Evolutionary conservation across 1,140 invertebrate genomes (phyloP).

Genomic region (Rhizoglyphus robini): DNA sequence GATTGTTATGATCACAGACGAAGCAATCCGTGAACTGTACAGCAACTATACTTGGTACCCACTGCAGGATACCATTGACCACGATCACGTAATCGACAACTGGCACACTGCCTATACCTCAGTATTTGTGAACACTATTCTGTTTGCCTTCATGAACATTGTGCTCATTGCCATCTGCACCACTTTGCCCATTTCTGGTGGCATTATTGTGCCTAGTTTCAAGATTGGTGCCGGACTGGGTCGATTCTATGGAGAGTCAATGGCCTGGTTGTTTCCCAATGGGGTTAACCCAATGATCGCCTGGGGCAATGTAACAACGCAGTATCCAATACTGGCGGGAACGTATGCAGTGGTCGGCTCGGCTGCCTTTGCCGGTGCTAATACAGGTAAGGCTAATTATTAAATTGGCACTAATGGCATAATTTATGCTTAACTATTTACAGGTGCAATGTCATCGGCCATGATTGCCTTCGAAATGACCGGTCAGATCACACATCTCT

Average conservation of each 20-base stretch:
- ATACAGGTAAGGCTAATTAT: too few species aligned
- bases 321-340: constrained; percentile 57
- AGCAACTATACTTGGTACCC: constrained; percentile 89
- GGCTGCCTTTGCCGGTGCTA: constrained; percentile 31
- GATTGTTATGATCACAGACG: background rate
- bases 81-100: constrained; percentile 65
- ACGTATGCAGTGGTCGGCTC: constrained; percentile 41
- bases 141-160: constrained; percentile 63
- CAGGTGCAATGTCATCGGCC: constrained; percentile 91
- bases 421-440: too few species aligned
- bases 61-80: constrained; percentile 58
- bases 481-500: constrained; percentile 87
- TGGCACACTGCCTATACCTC: constrained; percentile 72
- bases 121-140: constrained; percentile 67
- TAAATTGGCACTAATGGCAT: too few species aligned
- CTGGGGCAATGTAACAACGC: too few species aligned
- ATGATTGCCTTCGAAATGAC: constrained; percentile 98
- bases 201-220: constrained; percentile 71
- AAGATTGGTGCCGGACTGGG: constrained; percentile 83
- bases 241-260: constrained; percentile 64
- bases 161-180: constrained; percentile 68
- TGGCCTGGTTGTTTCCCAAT: constrained; percentile 78
- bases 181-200: constrained; percentile 48
- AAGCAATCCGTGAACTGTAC: constrained; percentile 48
- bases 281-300: constrained; percentile 73